phyloP scores from a whole-genome alignment of 2,797 vertebrate genomes.

The Serranus cabrilla region DNA sequence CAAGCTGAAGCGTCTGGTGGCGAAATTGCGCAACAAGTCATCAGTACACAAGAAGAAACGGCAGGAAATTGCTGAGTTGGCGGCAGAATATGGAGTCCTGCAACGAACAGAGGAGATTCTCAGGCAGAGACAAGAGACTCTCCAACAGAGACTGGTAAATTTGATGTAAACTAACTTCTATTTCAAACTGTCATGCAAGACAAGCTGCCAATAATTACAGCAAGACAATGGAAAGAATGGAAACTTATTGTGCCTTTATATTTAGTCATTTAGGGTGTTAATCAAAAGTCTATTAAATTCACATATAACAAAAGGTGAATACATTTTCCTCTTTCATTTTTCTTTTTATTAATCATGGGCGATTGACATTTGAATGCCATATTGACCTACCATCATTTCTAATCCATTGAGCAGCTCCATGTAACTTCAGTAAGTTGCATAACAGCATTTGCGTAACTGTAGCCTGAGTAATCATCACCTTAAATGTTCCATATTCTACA shows the following conservation, averaged over 20 bases:
- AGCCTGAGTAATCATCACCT: background rate
- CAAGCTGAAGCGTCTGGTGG: conserved; percentile 95
- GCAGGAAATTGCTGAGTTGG: conserved; percentile 91
- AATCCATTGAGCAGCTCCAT: background rate
- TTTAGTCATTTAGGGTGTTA: background rate
- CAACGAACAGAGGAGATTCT: conserved; percentile 95
- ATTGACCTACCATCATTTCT: background rate
- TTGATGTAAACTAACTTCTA: background rate
- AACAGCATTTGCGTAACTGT: background rate
- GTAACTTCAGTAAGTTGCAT: background rate
- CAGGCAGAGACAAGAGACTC: conserved; percentile 87
- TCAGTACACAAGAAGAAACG: conserved; percentile 93
- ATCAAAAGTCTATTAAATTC: background rate
- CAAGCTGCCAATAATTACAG: background rate
- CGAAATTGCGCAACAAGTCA: conserved; percentile 92
- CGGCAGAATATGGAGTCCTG: conserved; percentile 92
- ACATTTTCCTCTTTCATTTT: background rate
- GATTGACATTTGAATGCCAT: background rate
- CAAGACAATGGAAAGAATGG: background rate
- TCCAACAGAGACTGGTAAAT: conserved; percentile 94
- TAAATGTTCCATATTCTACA: fast-evolving
- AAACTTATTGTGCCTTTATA: background rate
- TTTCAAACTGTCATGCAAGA: background rate
- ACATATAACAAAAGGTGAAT: background rate
- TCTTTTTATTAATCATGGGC: background rate